These are phyloP conservation scores for Trachythela sp. DNA, from an alignment of 64 coral and sea anemone genomes.

Conservation along the genomic window DNA sequence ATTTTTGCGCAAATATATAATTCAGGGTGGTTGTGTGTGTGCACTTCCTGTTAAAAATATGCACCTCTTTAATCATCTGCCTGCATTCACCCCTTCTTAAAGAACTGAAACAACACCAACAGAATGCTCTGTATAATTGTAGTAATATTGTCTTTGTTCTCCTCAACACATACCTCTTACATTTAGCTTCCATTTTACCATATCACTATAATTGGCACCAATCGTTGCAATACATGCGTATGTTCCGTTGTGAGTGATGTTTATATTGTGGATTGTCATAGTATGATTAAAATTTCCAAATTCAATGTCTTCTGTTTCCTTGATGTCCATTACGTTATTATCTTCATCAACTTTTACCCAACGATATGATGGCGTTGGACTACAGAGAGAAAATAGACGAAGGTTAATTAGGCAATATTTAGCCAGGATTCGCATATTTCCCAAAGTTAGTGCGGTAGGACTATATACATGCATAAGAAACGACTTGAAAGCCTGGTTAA, in stretches of 20 bases:
- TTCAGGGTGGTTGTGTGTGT: too few relatives aligned
- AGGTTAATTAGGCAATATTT: background rate
- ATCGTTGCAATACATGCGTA: background rate
- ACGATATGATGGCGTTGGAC: background rate
- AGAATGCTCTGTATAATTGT: too few relatives aligned
- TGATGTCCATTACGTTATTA: background rate
- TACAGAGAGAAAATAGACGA: background rate
- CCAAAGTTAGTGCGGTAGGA: too few relatives aligned
- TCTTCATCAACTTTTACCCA: slow-evolving; percentile 6
- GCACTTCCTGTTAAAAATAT: too few relatives aligned
- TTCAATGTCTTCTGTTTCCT: background rate
- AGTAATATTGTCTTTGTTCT: too few relatives aligned
- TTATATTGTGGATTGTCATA: background rate
- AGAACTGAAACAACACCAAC: too few relatives aligned
- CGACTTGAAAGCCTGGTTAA: too few relatives aligned
- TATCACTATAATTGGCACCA: background rate
- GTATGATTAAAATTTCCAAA: background rate
- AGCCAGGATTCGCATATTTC: background rate
- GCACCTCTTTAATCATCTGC: too few relatives aligned
- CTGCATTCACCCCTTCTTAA: too few relatives aligned
- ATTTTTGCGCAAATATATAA: too few relatives aligned
- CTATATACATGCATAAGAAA: too few relatives aligned
- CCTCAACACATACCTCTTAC: background rate
- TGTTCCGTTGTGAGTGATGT: background rate
- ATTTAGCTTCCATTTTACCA: background rate